Evolutionary conservation across 1,140 invertebrate species (phyloP), one percentile per base, ranked within the genome.

Genomic region (Aphis craccivora): DNA sequence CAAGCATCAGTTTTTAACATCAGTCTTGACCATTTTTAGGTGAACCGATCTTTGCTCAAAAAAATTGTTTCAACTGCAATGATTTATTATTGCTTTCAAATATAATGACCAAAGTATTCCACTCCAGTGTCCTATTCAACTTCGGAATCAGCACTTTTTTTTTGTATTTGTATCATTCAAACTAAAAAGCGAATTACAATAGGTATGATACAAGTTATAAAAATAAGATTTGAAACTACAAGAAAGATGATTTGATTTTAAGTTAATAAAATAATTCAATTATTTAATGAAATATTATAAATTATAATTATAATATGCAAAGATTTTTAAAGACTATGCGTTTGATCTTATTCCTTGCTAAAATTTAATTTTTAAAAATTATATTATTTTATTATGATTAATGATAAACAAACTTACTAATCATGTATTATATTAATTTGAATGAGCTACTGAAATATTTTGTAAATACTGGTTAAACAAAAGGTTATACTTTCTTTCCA

Each of bases 401-500:
- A n/a, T 76, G n/a, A 76, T 53, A 91, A 76, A 91, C n/a, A 45
- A 91, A 91, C 37, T 35, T 23, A 84, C 35, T 84, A 40, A 84
- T 40, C 43, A 40, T 84, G 0, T 84, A 40, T 84, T 30, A 86
- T 30, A 86, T 30, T 30, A 86, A 43, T 86, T 86, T 86, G 30
- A 86, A 43, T 30, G 3, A 45, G 35, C 11, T 18, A 86, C 45
- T 45, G 22, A 86, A 84, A 84, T 84, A 43, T 84, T 84, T 67
- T 67, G n/a, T 67, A 18, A 67, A 67, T 18, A 67, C 60, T n/a
- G 3, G 2, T 18, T 40, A 40, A 40, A 40, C 37, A 40, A 40
- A 2, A 18, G 5, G 35, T 37, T 35, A 37, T 81, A 81, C 14
- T 81, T 35, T 37, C 7, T 81, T 81, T 81, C 4, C 30, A 67